Conservation (phyloP, 2,888 invertebrate genomes). For the Cheilosia scutellata region DNA sequence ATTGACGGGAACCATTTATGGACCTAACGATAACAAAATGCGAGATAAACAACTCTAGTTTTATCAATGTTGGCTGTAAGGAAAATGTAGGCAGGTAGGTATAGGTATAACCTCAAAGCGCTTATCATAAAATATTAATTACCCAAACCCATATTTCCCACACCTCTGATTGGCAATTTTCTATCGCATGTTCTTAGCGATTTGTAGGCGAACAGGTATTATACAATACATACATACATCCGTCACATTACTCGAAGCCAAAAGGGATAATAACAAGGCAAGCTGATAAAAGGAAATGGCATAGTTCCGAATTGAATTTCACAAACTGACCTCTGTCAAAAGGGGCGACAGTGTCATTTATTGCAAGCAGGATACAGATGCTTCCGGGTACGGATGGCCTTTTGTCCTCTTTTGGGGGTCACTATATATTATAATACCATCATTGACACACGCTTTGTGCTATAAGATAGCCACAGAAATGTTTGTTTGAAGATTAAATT, state of each 20-base stretch:
- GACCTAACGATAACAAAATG: too few species aligned
- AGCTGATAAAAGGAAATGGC: constrained; percentile 22
- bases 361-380: constrained; percentile 18
- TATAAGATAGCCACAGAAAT: not conserved
- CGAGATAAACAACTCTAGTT: too few species aligned
- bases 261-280: constrained; percentile 21
- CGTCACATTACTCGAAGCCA: constrained; percentile 17
- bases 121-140: constrained; percentile 23
- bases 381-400: constrained; percentile 12
- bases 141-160: constrained; percentile 7
- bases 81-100: too few species aligned
- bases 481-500: constrained; percentile 5
- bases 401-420: constrained; percentile 1
- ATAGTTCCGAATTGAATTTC: constrained; percentile 27
- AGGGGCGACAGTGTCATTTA: constrained; percentile 36
- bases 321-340: constrained; percentile 41
- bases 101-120: not conserved
- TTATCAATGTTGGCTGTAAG: too few species aligned
- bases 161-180: constrained; percentile 28
- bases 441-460: not conserved
- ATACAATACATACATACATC: not conserved
- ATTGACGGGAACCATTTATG: too few species aligned
- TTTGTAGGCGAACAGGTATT: constrained; percentile 13
- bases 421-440: not conserved
- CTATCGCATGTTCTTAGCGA: not conserved